These are phyloP conservation scores for Poecile atricapillus DNA, from an alignment of 2,113 vertebrate genomes.

Conservation along the genomic window DNA sequence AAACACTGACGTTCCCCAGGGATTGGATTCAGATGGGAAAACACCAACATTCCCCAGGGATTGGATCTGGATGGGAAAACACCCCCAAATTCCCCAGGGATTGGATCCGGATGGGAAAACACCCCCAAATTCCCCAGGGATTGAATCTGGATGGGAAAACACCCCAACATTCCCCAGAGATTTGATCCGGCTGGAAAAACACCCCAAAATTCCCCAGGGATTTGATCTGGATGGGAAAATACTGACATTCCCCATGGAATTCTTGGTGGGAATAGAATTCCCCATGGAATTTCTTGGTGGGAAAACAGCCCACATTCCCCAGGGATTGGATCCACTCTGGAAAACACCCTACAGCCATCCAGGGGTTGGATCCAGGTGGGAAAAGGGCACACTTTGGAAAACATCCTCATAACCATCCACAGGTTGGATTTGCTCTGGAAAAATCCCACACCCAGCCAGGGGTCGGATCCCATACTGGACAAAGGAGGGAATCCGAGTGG, in stretches of 20 bases:
- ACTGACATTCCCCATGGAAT: no score
- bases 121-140: background rate
- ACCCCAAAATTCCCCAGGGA: no score
- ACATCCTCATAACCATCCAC: background rate
- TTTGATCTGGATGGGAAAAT: no score
- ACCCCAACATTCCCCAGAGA: no score
- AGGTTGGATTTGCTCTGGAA: background rate
- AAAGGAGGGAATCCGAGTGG: background rate
- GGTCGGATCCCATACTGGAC: background rate
- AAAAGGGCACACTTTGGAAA: background rate
- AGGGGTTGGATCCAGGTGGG: background rate
- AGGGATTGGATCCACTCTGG: background rate
- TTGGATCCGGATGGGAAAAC: background rate
- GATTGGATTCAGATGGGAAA: rapidly evolving
- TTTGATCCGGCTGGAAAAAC: background rate
- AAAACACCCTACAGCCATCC: background rate
- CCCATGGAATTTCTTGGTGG: no score
- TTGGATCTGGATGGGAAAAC: no score
- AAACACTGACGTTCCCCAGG: background rate
- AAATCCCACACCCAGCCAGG: rapidly evolving
- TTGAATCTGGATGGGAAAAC: background rate
- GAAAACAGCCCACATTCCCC: background rate
- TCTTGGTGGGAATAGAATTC: no score
- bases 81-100: background rate
- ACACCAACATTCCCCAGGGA: no score